Conservation (phyloP, 1,140 invertebrate genomes). For the Drosophila ficusphila region DNA sequence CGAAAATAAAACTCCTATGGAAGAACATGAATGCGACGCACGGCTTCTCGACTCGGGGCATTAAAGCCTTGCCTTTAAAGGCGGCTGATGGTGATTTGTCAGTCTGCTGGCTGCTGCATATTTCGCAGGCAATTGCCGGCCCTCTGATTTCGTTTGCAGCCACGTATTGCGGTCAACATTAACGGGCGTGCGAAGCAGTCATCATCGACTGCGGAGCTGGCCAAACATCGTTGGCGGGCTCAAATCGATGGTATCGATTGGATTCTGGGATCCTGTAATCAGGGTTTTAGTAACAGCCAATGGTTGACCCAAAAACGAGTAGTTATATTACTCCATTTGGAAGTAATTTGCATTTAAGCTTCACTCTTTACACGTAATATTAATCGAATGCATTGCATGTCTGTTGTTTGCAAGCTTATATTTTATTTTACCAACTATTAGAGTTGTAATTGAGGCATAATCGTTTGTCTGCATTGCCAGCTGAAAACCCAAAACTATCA, state of each 20-base stretch:
- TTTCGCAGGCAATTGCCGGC: slow-evolving; percentile 35
- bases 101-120: slow-evolving; percentile 25
- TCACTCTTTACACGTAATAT: too few relatives aligned
- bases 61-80: slow-evolving; percentile 27
- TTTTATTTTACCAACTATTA: too few relatives aligned
- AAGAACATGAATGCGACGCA: slow-evolving; percentile 16
- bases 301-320: too few relatives aligned
- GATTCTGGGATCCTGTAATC: too few relatives aligned
- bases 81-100: slow-evolving; percentile 30
- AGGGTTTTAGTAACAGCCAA: too few relatives aligned
- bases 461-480: too few relatives aligned
- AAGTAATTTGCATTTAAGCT: too few relatives aligned
- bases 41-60: not conserved
- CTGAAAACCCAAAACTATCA: not conserved
- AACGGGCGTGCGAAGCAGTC: slow-evolving; percentile 31
- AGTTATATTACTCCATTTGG: too few relatives aligned
- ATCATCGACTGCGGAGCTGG: slow-evolving; percentile 2
- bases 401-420: too few relatives aligned
- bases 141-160: slow-evolving; percentile 39
- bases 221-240: not conserved
- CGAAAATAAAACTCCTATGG: slow-evolving; percentile 31
- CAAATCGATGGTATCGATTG: not conserved
- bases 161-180: slow-evolving; percentile 71
- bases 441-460: too few relatives aligned
- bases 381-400: too few relatives aligned